Evolutionary conservation across 2,888 invertebrate genomes (phyloP), one percentile per base, ranked within the genome.

Genomic region (Elgonia sp.): DNA sequence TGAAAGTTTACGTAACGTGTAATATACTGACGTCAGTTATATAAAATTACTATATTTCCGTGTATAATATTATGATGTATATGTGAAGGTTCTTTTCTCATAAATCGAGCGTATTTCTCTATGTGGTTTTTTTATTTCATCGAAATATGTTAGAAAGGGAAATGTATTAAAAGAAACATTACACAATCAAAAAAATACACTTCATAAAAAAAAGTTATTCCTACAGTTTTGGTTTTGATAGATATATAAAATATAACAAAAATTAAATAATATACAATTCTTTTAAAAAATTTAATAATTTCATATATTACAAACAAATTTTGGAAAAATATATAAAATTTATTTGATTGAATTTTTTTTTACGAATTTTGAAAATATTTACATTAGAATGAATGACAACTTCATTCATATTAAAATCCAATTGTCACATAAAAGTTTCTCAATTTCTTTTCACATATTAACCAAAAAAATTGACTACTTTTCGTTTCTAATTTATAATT

Each of bases 61-160:
- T 39, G n/a, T 53, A 53, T 53, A 63, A 18, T 60, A 60, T 60
- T 37, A 60, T 37, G 39, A 39, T 39, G 39, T 63, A 39, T 63
- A 63, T 14, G 63, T 8, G 63, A 63, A 39, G 39, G 63, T 40
- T 63, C 63, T 63, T 63, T 63, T 63, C 63, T 39, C 63, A 63
- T 63, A 63, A 63, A 63, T 63, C 39, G 63, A 63, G 63, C 63
- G 39, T 39, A n/a, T 63, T 63, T 60, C 29, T 21, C 29, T 14
- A 20, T 21, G 57, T 21, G 57, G 57, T 8, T 21, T 57, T 62
- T 62, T 18, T 37, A 37, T 62, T 62, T 62, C 18, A 62, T 62
- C 62, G 37, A 37, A 29, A 16, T 14, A 62, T 12, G 16, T 62
- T 62, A 62, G 62, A 62, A 62, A 62, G 62, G 62, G 18, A 65